Conservation (phyloP, 2,113 vertebrate genomes). For the Meriones unguiculatus region DNA sequence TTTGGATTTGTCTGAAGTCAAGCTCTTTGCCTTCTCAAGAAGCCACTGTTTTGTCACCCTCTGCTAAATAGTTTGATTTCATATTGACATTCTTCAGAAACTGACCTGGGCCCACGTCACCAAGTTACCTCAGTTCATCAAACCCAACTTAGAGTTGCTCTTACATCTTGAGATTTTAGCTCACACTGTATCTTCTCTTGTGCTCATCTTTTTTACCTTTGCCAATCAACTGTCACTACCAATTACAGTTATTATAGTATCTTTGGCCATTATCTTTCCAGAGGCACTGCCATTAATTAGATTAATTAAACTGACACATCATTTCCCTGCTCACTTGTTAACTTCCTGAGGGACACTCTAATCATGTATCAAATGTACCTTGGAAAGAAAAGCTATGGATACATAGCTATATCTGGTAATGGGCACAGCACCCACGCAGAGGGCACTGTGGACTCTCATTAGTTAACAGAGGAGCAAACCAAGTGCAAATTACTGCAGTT, state of each 20-base stretch:
- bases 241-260: not conserved
- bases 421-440: not conserved
- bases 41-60: not conserved
- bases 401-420: not conserved
- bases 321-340: slow-evolving; percentile 23
- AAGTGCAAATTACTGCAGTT: not conserved
- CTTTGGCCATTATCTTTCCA: slow-evolving; percentile 10
- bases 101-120: not conserved
- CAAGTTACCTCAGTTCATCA: slow-evolving; percentile 13
- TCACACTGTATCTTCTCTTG: not conserved
- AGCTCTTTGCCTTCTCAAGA: not conserved
- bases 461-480: not conserved
- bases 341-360: not conserved
- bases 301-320: slow-evolving; percentile 25
- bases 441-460: not conserved
- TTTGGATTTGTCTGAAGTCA: not conserved
- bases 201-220: not conserved
- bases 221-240: slow-evolving; percentile 36
- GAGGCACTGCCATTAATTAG: slow-evolving; percentile 36
- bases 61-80: not conserved
- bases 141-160: not conserved
- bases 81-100: not conserved
- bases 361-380: not conserved
- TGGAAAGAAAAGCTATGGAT: not conserved
- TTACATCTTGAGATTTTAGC: not conserved